Evolutionary conservation across 1,140 invertebrate genomes (phyloP).

Genomic region (Venustaconcha ellipsiformis): DNA sequence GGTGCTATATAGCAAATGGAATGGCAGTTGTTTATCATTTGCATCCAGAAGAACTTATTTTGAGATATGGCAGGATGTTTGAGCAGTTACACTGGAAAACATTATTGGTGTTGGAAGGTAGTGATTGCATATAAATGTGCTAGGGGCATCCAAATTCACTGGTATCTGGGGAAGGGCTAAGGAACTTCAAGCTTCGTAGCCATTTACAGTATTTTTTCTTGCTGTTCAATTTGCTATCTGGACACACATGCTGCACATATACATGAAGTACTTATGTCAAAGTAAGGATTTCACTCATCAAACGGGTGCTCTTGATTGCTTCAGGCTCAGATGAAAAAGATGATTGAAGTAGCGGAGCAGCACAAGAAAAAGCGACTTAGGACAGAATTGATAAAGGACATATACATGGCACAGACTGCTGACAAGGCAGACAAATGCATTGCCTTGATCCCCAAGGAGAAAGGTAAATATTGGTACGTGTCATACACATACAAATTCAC

Average conservation of each 20-base stretch:
- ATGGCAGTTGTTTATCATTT: no score
- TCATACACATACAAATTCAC: neutral
- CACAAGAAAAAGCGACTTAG: constrained; percentile 65
- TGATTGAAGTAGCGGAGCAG: constrained; percentile 68
- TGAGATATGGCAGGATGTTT: no score
- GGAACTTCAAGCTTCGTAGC: no score
- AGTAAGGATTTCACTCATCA: constrained; percentile 1
- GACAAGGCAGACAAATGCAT: constrained; percentile 67
- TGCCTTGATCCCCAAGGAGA: constrained; percentile 54
- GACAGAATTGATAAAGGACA: constrained; percentile 64
- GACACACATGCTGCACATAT: neutral
- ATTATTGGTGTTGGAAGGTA: no score
- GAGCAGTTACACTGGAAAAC: no score
- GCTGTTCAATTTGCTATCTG: no score
- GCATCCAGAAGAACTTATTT: no score
- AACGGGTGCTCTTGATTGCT: constrained; percentile 10
- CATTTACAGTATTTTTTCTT: neutral
- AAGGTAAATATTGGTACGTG: constrained; percentile 66
- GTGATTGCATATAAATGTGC: no score
- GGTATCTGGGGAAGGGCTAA: no score
- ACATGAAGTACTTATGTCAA: neutral
- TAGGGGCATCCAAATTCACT: no score
- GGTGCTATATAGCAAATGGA: no score
- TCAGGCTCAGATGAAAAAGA: constrained; percentile 59
- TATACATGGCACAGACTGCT: constrained; percentile 66